Conservation (phyloP, 2,797 vertebrate genomes). For the Syngnathus acus region DNA sequence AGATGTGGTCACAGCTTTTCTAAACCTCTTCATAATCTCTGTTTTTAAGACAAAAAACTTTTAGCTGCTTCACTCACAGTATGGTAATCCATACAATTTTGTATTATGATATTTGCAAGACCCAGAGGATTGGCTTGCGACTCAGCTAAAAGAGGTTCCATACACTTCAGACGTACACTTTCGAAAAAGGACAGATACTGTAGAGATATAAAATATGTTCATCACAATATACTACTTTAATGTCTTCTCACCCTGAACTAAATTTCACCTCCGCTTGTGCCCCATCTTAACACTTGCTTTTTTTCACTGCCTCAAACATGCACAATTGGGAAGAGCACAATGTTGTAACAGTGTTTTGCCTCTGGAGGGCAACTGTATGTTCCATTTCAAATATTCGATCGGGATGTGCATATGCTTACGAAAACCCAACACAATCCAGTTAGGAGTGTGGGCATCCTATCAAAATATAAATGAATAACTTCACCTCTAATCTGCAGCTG, state of each 20-base stretch:
- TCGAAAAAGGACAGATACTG: background rate
- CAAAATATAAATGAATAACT: constrained; percentile 31
- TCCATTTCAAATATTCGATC: constrained; percentile 30
- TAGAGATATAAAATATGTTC: background rate
- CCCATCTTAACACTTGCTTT: constrained; percentile 38
- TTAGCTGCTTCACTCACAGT: background rate
- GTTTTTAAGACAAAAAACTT: background rate
- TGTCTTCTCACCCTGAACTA: constrained; percentile 11
- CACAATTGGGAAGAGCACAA: constrained; percentile 51
- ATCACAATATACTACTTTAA: background rate
- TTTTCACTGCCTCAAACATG: constrained; percentile 49
- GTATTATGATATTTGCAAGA: background rate
- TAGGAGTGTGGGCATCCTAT: constrained; percentile 20
- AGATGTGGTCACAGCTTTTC: constrained; percentile 42
- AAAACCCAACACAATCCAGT: constrained; percentile 21
- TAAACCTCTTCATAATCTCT: background rate
- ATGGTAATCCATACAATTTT: background rate
- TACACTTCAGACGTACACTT: background rate
- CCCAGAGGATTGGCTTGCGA: background rate
- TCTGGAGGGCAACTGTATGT: constrained; percentile 42
- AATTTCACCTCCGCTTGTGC: constrained; percentile 27
- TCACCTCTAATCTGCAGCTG: constrained; percentile 27
- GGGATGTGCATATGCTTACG: constrained; percentile 30
- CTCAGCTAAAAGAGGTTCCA: background rate
- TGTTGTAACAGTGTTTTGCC: constrained; percentile 57